Percentiles rank a stretch among this genome's conserved stretches.
phyloP scores from a whole-genome alignment of 2,113 vertebrate genomes.

The Malaclemys terrapin region DNA sequence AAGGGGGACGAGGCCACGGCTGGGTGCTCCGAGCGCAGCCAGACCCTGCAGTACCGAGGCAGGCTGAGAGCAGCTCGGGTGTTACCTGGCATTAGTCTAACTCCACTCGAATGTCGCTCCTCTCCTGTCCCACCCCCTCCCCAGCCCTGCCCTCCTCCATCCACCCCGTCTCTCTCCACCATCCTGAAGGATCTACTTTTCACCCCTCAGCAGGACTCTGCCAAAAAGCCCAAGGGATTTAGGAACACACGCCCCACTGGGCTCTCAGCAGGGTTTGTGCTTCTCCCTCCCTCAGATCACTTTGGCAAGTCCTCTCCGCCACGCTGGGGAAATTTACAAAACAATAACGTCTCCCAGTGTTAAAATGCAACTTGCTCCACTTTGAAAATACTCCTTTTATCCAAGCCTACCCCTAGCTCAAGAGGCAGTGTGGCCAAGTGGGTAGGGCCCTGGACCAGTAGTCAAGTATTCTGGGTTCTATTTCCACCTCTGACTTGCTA shows the following conservation, averaged over 20 bases:
- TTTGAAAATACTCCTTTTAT: neutral
- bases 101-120: neutral
- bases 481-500: neutral
- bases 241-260: neutral
- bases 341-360: neutral
- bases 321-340: neutral
- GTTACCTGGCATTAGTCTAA: neutral
- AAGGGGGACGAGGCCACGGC: no score
- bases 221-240: neutral
- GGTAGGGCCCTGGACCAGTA: neutral
- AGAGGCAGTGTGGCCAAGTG: neutral
- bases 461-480: neutral
- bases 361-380: neutral
- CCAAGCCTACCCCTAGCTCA: neutral
- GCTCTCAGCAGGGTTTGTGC: neutral
- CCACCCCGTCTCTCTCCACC: neutral
- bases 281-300: neutral
- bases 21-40: neutral
- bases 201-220: neutral
- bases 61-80: neutral
- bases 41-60: fast-evolving
- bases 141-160: neutral
- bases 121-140: neutral
- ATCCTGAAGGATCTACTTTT: neutral
- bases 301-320: neutral